These are phyloP conservation scores for Caenorhabditis latens DNA, from an alignment of 1,140 invertebrate species.

Conservation along the genomic window DNA sequence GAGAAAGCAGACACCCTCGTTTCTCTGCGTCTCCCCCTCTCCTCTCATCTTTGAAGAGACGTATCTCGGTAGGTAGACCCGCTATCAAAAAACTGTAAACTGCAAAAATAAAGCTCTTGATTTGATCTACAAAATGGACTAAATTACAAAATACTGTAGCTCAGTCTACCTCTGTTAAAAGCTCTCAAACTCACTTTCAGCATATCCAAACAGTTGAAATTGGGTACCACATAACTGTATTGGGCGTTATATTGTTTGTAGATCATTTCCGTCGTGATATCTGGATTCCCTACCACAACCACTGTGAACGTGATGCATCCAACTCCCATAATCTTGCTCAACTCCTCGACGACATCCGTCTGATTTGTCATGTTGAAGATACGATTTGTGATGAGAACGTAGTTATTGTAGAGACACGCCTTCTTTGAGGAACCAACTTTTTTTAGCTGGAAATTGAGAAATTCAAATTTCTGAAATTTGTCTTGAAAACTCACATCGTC, in stretches of 20 bases:
- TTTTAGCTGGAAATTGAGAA: constrained; percentile 64
- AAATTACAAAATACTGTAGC: too few species aligned
- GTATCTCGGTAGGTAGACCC: too few species aligned
- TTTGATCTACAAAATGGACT: too few species aligned
- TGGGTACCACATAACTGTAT: constrained; percentile 52
- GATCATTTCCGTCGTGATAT: constrained; percentile 58
- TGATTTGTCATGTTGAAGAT: constrained; percentile 61
- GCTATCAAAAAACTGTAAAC: too few species aligned
- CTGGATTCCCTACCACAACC: constrained; percentile 54
- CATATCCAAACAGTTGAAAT: constrained; percentile 59
- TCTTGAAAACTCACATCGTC: constrained; percentile 33
- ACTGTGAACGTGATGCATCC: constrained; percentile 61
- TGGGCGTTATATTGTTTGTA: constrained; percentile 32
- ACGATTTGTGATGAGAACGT: constrained; percentile 67
- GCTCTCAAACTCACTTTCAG: not conserved
- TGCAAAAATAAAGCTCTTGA: too few species aligned
- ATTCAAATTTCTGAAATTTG: too few species aligned
- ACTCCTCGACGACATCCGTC: not conserved
- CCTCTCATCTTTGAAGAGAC: too few species aligned
- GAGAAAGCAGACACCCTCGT: too few species aligned
- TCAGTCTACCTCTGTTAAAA: too few species aligned
- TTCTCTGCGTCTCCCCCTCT: too few species aligned
- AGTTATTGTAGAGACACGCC: constrained; percentile 64
- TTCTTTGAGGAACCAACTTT: not conserved
- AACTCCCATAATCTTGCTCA: not conserved